Base-by-base conservation (phyloP, 2,797 vertebrate genomes). In the Pipistrellus kuhlii region DNA sequence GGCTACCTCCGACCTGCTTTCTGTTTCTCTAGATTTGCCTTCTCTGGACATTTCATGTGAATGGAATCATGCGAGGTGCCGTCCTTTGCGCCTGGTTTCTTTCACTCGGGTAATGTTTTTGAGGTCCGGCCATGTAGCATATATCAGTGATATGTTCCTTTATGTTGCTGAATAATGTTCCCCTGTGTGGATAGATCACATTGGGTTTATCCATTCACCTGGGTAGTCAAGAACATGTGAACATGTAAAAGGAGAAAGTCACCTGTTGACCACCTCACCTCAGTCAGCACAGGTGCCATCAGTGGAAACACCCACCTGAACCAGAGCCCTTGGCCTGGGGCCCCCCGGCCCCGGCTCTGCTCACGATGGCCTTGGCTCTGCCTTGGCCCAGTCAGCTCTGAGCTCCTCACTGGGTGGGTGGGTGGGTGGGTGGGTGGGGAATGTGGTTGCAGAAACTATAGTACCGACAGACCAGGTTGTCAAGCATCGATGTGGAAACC, bases 401-500 rank as follows among this genome's bases (percentile, higher is more conserved):
- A 78, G 94, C 64, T 94, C 90, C 88, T 77, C 30, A 73, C 68
- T 77, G 72, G 86, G 86, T 30, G 71, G 27, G 72, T 73, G 38
- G 25, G 77, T 77, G 72, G 86, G 86, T 30, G 71, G 27, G 72
- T 73, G 38, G 25, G 77, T 27, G 83, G 73, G 78, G 85, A 85
- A 46, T 95, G 94, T 83, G 96, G 93, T 93, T 15, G 20, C 92
- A 7, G 21, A 95, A 88, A 89, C 84, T 44, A 15, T 83, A 81
- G 14, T 30, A 9, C 64, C 5, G 30, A 25, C 68, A 27, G 44
- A 32, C 68, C 20, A 77, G 88, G 90, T 96, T 95, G 96, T 97
- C 90, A 95, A 82, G 96, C 20, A 3, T 81, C 92, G 96, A 93
- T 95, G 59, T 93, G 95, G 96, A 97, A 97, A 97, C 97, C 95